Base-by-base conservation (phyloP, 2,888 invertebrate species). In the Physocephala rufipes region DNA sequence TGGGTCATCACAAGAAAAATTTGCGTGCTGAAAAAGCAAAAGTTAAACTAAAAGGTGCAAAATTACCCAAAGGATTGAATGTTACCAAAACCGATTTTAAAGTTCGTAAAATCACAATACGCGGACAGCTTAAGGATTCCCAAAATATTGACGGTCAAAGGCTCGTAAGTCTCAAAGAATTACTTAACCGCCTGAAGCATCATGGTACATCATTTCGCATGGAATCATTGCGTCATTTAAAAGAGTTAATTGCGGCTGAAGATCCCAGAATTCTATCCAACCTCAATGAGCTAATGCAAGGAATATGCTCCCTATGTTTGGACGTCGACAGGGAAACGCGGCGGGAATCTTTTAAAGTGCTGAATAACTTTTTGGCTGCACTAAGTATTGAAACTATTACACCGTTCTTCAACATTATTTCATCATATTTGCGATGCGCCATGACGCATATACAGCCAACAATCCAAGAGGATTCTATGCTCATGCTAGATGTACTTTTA, bases 11-110 rank as follows among this genome's bases (percentile, higher is more conserved):
- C 81, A 91, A 92, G 81, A 95, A 94, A 81, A 90, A 91, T 78
- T 86, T 94, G 3, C 93, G 93, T 78, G 90, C 92, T 0, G 96
- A 97, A 84, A 96, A 95, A 82, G 90, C 94, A 0, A 97, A 97
- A 88, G 92, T 94, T 0, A 95, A 97, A 84, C 85, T 97, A 45
- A 97, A 96, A 86, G 89, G 90, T 24, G 92, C 92, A 72, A 90
- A 92, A 84, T 85, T 97, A 67, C 93, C 94, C 0, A 96, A 95
- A 87, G 95, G 95, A 9, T 90, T 92, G 67, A 97, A 97, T 89
- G 91, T 95, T 4, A 97, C 97, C 0, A 92, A 95, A 83, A 93
- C 95, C 0, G 91, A 92, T 78, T 96, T 97, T 80, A 95, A 96
- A 89, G 90, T 95, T 0, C 93, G 93, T 80, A 94, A 95, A 81